Base-by-base conservation (phyloP, 1,140 invertebrate genomes). In the Cyphomyrmex costatus region DNA sequence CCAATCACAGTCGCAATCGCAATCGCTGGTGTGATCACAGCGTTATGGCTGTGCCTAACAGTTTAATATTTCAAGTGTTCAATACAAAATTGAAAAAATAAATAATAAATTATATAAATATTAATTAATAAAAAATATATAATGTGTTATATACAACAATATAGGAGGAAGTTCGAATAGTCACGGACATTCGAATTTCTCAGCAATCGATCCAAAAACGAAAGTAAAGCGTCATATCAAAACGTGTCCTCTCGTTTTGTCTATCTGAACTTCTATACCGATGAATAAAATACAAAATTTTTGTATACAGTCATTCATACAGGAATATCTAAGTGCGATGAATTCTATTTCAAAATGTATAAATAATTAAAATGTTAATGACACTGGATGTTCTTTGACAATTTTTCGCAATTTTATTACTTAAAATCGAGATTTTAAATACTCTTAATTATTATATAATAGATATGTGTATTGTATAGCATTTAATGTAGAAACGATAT, bases 41-140 rank as follows among this genome's bases (percentile, higher is more conserved):
- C 14, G 2, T 49, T 49, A 6, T 24, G 8, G 21, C 12, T 76
- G 33, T 77, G 56, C 14, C 33, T 27, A 42, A 60, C 7, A 42
- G 7, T 60, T 24, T 56, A 14, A 74, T 2, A 76, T 76, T 3
- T 1, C 4, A 58, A 36, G 3, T 21, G 0, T 42, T 58, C 0
- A 10, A 73, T 53, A 33, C 14, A 21, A 27, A 4, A 61, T 61
- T 77, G 10, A 46, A 63, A 6, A 68, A 49, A 49, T 49, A 49
- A 60, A 51, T 36, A 53, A 21, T 7, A 46, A 63, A 0, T 27
- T 58, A 56, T 36, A 24, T 10, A 33, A 58, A 76, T 76, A 85
- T 27, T 30, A 12, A 27, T 27, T 10, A 51, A 58, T 6, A 0
- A 74, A 86, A 30, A 19, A 49, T 71, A 30, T 12, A 24, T 27